A percentile compares a stretch with the other conserved stretches of the same genome.
phyloP scores from a whole-genome alignment of 2,888 invertebrate species.

The Phengaris arion region DNA sequence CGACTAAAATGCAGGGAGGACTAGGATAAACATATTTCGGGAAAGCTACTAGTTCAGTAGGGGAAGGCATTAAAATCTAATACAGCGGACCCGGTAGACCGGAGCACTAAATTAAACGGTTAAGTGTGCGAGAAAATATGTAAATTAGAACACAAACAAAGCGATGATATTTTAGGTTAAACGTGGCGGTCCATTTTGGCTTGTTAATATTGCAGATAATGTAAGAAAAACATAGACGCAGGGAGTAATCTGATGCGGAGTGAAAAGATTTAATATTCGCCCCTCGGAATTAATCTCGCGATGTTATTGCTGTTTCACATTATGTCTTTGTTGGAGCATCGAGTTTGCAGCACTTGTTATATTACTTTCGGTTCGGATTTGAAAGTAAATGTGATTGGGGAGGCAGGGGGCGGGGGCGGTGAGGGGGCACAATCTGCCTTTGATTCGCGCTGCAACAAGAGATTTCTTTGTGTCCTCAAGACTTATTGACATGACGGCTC shows the following conservation, averaged over 20 bases:
- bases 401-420: neutral
- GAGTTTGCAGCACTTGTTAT: constrained; percentile 34
- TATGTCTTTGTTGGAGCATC: constrained; percentile 31
- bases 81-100: neutral
- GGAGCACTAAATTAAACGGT: constrained; percentile 9
- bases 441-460: constrained; percentile 26
- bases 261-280: constrained; percentile 68
- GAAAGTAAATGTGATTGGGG: constrained; percentile 31
- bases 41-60: neutral
- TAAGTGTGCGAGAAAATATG: constrained; percentile 29
- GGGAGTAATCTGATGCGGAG: constrained; percentile 67
- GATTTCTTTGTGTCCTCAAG: constrained; percentile 26
- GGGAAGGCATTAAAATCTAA: neutral
- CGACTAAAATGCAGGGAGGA: neutral
- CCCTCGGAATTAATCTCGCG: constrained; percentile 58
- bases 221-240: constrained; percentile 61
- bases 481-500: constrained; percentile 7
- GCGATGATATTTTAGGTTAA: constrained; percentile 26
- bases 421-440: constrained; percentile 16
- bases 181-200: constrained; percentile 27
- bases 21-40: neutral
- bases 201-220: constrained; percentile 62
- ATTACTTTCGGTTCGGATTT: constrained; percentile 32
- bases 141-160: constrained; percentile 32
- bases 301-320: constrained; percentile 35